Percentiles rank a stretch among this genome's conserved stretches.
These are phyloP conservation scores for Lithophane leautieri DNA, from an alignment of 2,888 invertebrate genomes.

Conservation along the genomic window DNA sequence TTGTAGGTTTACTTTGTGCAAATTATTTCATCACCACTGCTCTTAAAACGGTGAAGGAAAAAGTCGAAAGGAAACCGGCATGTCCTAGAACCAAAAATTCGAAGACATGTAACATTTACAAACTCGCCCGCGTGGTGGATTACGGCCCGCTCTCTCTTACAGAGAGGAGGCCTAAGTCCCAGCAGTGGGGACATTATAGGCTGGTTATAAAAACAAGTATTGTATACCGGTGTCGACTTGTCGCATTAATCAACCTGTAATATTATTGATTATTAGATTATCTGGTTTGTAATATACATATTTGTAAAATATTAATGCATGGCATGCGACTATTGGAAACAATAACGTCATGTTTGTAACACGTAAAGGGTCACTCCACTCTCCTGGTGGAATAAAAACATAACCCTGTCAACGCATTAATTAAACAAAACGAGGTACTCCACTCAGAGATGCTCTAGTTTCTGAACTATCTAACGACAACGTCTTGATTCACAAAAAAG, in stretches of 20 bases:
- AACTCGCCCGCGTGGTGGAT: too few species aligned
- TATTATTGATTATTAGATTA: not conserved
- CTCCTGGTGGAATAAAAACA: not conserved
- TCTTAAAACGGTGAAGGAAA: too few species aligned
- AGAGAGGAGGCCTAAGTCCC: too few species aligned
- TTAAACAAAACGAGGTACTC: not conserved
- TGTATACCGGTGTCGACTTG: not conserved
- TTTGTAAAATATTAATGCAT: not conserved
- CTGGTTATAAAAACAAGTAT: too few species aligned
- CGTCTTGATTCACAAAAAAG: not conserved
- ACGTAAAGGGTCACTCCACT: not conserved
- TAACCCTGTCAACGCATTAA: not conserved
- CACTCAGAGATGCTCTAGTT: not conserved
- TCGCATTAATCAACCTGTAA: not conserved
- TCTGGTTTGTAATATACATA: not conserved
- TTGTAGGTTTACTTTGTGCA: too few species aligned
- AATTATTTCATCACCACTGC: too few species aligned
- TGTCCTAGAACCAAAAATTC: too few species aligned
- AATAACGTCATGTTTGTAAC: not conserved
- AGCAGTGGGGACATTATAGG: too few species aligned
- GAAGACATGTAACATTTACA: too few species aligned
- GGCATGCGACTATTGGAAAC: slow-evolving; percentile 2
- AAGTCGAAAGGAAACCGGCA: too few species aligned
- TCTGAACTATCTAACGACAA: not conserved
- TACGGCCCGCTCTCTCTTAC: too few species aligned